Conservation (phyloP, 2,888 invertebrate species). For the Stenodema calcarata region DNA sequence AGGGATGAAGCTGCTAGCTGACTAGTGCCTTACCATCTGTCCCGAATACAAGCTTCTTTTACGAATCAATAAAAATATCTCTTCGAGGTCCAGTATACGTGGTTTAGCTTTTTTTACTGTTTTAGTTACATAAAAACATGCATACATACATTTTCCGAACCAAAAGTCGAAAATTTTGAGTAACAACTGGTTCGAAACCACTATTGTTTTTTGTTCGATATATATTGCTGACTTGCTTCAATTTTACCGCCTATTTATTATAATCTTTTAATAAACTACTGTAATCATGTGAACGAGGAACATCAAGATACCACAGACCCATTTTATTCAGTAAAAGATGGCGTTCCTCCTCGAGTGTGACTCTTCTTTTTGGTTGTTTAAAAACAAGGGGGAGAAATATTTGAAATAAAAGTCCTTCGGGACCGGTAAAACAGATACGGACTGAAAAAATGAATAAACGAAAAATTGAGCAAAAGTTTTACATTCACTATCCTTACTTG, state of each 20-base stretch:
- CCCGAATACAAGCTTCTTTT: constrained; percentile 22
- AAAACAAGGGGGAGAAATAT: not conserved
- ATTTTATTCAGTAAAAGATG: not conserved
- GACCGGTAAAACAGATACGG: not conserved
- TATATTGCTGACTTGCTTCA: not conserved
- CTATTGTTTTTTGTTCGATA: not conserved
- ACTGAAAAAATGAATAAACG: not conserved
- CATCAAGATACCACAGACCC: not conserved
- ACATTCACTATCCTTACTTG: not conserved
- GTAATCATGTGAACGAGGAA: not conserved
- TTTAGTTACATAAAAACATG: not conserved
- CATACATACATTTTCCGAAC: not conserved
- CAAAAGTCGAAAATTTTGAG: not conserved
- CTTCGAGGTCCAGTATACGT: not conserved
- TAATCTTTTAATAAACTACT: not conserved
- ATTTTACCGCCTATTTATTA: not conserved
- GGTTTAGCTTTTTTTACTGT: not conserved
- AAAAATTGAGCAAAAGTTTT: not conserved
- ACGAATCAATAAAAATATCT: not conserved
- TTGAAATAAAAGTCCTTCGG: not conserved
- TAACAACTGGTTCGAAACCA: not conserved
- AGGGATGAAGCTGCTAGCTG: constrained; percentile 53
- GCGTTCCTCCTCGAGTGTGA: not conserved
- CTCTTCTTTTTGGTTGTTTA: not conserved
- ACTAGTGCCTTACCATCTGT: constrained; percentile 52